Percentiles rank a stretch among this genome's conserved stretches.
phyloP scores from a whole-genome alignment of 2,113 vertebrate genomes.

The Onychorhynchus coronatus region DNA sequence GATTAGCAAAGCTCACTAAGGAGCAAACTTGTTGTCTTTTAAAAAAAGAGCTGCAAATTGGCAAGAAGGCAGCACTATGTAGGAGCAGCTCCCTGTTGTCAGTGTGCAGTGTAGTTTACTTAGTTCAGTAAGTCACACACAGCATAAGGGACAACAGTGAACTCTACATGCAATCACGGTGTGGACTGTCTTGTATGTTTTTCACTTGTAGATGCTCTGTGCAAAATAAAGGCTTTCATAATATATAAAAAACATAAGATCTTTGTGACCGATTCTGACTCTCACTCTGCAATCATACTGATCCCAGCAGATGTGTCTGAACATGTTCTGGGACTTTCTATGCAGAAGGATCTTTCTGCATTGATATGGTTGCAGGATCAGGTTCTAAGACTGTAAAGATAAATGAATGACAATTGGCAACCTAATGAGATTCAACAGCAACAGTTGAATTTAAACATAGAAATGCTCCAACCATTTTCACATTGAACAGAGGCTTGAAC shows the following conservation, averaged over 20 bases:
- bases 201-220: background rate
- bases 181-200: background rate
- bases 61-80: accelerated
- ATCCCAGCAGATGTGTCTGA: background rate
- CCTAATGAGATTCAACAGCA: background rate
- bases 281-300: background rate
- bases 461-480: background rate
- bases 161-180: background rate
- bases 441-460: background rate
- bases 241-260: background rate
- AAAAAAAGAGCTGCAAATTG: background rate
- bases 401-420: background rate
- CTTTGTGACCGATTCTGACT: background rate
- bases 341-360: background rate
- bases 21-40: background rate
- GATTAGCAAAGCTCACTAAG: background rate
- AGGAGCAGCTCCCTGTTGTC: background rate
- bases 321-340: background rate
- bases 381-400: background rate
- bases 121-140: background rate
- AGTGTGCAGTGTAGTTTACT: background rate
- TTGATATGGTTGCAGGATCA: background rate
- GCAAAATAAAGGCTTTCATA: background rate
- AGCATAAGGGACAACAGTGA: background rate
- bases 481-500: background rate